Evolutionary conservation across 2,888 invertebrate species (phyloP).

Genomic region (Drosophila gaucha): DNA sequence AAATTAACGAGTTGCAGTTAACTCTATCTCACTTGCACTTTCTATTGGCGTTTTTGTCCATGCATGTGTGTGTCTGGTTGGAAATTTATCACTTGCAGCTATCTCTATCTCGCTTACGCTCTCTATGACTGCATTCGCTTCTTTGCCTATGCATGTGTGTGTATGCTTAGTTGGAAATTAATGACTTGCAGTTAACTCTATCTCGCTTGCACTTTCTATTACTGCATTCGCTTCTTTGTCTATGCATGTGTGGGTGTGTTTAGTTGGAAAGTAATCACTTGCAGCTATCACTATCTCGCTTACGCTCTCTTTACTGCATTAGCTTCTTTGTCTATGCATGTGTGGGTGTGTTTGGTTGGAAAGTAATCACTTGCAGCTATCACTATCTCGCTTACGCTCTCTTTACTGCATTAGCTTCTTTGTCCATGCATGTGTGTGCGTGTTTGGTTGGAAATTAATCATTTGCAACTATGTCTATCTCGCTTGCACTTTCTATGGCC

Average conservation of each 20-base stretch:
- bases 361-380: background rate
- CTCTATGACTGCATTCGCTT: background rate
- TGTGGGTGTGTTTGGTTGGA: background rate
- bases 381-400: background rate
- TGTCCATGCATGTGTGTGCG: background rate
- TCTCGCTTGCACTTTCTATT: background rate
- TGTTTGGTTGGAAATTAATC: background rate
- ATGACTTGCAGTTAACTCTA: background rate
- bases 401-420: too few species aligned
- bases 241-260: background rate
- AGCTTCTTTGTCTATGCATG: too few species aligned
- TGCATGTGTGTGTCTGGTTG: background rate
- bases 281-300: background rate
- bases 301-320: background rate
- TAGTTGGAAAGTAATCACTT: background rate
- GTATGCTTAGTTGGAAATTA: background rate
- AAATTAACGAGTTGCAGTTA: background rate
- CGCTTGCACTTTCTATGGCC: background rate
- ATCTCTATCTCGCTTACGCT: background rate
- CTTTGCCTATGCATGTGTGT: background rate
- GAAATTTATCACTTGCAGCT: background rate
- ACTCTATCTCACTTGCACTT: too few species aligned
- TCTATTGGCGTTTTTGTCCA: too few species aligned
- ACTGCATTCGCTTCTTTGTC: too few species aligned
- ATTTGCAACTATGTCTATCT: background rate